Conservation (phyloP, 2,797 vertebrate species). For the Gymnoscopelus braueri region DNA sequence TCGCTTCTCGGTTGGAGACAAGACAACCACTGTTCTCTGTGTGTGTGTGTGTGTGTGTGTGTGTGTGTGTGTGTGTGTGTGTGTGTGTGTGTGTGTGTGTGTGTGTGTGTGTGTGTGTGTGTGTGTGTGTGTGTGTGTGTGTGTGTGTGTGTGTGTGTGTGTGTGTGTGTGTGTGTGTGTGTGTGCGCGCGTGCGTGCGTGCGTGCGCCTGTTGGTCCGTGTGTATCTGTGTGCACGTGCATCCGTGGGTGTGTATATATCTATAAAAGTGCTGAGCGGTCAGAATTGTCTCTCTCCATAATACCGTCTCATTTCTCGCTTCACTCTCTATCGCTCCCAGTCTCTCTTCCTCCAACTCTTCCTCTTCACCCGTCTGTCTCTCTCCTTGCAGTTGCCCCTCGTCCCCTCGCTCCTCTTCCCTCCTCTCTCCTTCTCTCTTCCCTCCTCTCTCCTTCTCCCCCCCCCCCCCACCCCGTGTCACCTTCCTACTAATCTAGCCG, state of each 20-base stretch:
- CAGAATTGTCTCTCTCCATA: slow-evolving; percentile 73
- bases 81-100: slow-evolving; percentile 40
- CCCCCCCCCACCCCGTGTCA: slow-evolving; percentile 72
- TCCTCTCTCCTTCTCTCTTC: not conserved
- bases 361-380: not conserved
- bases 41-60: slow-evolving; percentile 30
- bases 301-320: slow-evolving; percentile 79
- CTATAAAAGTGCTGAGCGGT: slow-evolving; percentile 75
- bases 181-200: slow-evolving; percentile 31
- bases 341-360: slow-evolving; percentile 14
- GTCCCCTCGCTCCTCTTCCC: slow-evolving; percentile 9
- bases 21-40: slow-evolving; percentile 73
- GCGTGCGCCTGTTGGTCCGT: slow-evolving; percentile 19
- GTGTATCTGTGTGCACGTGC: not conserved
- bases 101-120: slow-evolving; percentile 28
- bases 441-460: too few species aligned
- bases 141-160: slow-evolving; percentile 34
- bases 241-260: not conserved
- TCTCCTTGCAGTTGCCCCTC: slow-evolving; percentile 34
- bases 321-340: slow-evolving; percentile 60
- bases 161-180: slow-evolving; percentile 29
- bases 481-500: slow-evolving; percentile 78
- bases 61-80: slow-evolving; percentile 25
- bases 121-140: slow-evolving; percentile 29
- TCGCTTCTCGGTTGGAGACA: slow-evolving; percentile 74